A percentile compares a stretch with the other conserved stretches of the same genome.
phyloP scores from a whole-genome alignment of 2,888 invertebrate genomes.

The Drosophila nr. medialis region DNA sequence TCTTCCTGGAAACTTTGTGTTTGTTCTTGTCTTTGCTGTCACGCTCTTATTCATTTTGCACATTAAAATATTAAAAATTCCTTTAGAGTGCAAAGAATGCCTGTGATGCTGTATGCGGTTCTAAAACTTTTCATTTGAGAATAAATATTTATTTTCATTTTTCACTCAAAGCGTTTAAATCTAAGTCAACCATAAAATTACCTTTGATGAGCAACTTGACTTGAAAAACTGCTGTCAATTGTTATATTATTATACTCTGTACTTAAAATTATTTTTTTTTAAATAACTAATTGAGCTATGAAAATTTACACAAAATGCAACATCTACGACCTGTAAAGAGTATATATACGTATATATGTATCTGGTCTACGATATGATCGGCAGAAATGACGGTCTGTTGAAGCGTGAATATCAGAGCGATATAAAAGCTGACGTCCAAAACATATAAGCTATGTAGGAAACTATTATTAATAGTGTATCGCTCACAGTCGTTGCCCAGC shows the following conservation, averaged over 20 bases:
- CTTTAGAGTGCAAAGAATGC: constrained; percentile 62
- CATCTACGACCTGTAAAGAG: background rate
- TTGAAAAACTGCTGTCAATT: constrained; percentile 6
- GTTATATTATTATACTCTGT: constrained; percentile 7
- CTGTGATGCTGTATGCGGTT: constrained; percentile 21
- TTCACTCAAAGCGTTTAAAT: constrained; percentile 39
- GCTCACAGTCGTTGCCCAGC: background rate
- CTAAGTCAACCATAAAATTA: constrained; percentile 24
- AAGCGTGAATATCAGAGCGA: background rate
- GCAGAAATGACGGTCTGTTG: background rate
- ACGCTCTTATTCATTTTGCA: constrained; percentile 43
- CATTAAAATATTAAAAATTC: constrained; percentile 82
- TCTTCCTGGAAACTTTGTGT: constrained; percentile 34
- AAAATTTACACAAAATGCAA: background rate
- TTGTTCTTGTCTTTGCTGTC: constrained; percentile 33
- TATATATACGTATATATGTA: too few relatives aligned
- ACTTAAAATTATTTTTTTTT: background rate
- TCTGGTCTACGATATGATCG: background rate
- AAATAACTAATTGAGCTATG: background rate
- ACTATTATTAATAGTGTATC: background rate
- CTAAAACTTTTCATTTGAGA: constrained; percentile 27
- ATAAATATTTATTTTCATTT: constrained; percentile 25
- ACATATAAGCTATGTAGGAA: background rate
- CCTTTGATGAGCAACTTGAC: constrained; percentile 37
- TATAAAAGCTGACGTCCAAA: background rate